Evolutionary conservation across 1,140 invertebrate species (phyloP), one percentile per base, ranked within the genome.

Genomic region (Uloborus diversus): DNA sequence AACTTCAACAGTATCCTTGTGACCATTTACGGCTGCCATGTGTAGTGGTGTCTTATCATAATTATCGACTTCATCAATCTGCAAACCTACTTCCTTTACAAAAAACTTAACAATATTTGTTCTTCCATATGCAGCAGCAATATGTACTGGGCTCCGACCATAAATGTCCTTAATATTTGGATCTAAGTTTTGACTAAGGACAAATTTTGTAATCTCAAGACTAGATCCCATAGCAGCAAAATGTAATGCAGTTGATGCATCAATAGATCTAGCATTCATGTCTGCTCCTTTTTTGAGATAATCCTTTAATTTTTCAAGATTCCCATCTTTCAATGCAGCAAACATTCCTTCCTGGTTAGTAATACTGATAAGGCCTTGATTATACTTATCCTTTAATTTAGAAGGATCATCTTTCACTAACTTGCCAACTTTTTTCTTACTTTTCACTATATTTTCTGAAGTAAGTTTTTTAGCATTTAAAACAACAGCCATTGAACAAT

Each of bases 1-100:
- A 30, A 49, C n/a, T 17, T 75, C 28, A 61, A 75, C 56, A 27
- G 62, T 47, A 13, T 49, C 25, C 47, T 42, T 28, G 27, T 61
- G 57, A 28, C 57, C 70, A 11, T 61, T 27, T 49, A 28, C 14
- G 14, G 32, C 20, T 20, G 56, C 37, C 13, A 75, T 11, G 27
- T 79, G 76, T 1, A 79, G 32, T 27, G 76, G 76, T 5, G 66
- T 79, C 2, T 23, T 11, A 32, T 49, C 20, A 2, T 68, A 3
- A 14, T 56, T n/a, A 37, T 51, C 20, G 17, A n/a, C 1, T 11
- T 13, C 66, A 59, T 79, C 49, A 20, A 76, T 53, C 4, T 62
- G 14, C 3, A 37, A 17, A 32, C 20, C 33, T 49, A 13, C 3
- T 69, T 53, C 28, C 4, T 7, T 33, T 3, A 71, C 9, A 4